Evolutionary conservation across 2,113 vertebrate species (phyloP).

Genomic region (Acanthochromis polyacanthus): DNA sequence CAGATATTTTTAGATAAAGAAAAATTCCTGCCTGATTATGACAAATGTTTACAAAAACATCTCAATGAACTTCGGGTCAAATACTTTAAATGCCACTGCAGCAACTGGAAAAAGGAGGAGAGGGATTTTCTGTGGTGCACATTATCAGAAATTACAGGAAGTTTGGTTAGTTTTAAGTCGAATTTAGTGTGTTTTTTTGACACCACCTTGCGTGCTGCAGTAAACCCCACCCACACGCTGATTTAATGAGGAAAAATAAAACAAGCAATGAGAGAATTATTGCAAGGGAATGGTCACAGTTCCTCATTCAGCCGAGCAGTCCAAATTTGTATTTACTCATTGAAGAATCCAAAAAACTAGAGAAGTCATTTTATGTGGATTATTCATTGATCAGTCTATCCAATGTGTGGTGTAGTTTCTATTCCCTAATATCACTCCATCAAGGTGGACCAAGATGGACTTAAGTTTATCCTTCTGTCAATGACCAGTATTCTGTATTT

Average conservation of each 20-base stretch:
- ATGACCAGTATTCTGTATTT: neutral
- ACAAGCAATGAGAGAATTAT: neutral
- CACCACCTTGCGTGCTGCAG: neutral
- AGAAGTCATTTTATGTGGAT: no score
- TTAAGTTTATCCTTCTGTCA: neutral
- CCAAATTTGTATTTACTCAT: no score
- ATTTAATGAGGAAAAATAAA: neutral
- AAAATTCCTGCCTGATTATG: neutral
- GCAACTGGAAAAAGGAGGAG: neutral
- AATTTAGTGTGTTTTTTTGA: constrained; percentile 4
- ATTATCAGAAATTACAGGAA: neutral
- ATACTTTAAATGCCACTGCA: constrained; percentile 11
- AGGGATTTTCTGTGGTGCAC: neutral
- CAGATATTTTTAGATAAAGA: neutral
- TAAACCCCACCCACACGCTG: neutral
- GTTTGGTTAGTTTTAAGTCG: neutral
- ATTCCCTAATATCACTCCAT: no score
- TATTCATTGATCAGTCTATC: neutral
- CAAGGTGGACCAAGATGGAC: neutral
- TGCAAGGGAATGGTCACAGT: neutral
- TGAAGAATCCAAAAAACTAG: no score
- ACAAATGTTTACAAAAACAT: constrained; percentile 21
- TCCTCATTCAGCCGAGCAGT: no score
- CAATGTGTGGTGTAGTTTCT: neutral
- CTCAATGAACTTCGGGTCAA: neutral